Percentiles rank a stretch among this genome's conserved stretches.
These are phyloP conservation scores for Cnemophilus loriae DNA, from an alignment of 2,113 vertebrate species.

Conservation along the genomic window DNA sequence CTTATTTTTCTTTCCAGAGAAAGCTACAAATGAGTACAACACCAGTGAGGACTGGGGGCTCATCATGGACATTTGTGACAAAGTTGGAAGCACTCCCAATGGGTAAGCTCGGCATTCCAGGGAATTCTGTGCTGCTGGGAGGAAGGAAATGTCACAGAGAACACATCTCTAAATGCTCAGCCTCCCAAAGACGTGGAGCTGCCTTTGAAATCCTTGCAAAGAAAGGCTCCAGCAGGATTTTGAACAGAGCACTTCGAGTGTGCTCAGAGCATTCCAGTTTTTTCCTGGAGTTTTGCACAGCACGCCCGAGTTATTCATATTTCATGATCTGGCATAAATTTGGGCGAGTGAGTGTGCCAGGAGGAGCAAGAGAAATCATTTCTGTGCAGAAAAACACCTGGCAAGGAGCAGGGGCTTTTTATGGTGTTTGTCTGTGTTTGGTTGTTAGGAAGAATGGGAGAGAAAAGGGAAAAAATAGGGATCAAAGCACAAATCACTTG, in stretches of 20 bases:
- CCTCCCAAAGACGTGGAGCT: accelerated
- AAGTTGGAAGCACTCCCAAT: slow-evolving; percentile 86
- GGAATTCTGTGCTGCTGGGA: not conserved
- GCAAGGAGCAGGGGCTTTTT: not conserved
- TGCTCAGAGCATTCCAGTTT: not conserved
- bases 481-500: not conserved
- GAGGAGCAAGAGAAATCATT: not conserved
- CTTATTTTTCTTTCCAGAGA: slow-evolving; percentile 76
- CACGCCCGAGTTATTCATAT: not conserved
- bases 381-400: not conserved
- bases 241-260: not conserved
- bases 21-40: slow-evolving; percentile 93
- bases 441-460: not conserved
- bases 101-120: slow-evolving; percentile 72
- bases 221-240: not conserved
- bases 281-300: not conserved
- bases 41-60: slow-evolving; percentile 93
- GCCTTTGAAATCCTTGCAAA: not conserved
- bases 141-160: not conserved
- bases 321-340: not conserved
- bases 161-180: not conserved
- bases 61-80: slow-evolving; percentile 97
- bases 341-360: not conserved
- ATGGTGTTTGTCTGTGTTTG: accelerated
- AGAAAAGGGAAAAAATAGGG: not conserved